Conservation (phyloP, 2,888 invertebrate species). For the Julus scandinavius region DNA sequence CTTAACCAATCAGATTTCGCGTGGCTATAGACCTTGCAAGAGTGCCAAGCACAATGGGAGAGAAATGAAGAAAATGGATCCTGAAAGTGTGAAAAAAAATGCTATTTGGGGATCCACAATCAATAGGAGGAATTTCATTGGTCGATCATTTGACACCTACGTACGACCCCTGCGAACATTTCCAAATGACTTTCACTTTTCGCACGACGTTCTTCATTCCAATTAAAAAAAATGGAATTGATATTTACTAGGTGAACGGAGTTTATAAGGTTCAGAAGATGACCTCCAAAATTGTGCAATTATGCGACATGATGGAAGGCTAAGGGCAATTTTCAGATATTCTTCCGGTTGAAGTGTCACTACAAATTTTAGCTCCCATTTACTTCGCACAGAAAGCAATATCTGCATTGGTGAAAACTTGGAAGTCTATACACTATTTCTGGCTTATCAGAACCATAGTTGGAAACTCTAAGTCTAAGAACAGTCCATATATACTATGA, state of each 20-base stretch:
- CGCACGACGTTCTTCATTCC: neutral
- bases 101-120: neutral
- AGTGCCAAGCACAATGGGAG: neutral
- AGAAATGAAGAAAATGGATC: neutral
- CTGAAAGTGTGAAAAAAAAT: neutral
- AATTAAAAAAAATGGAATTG: neutral
- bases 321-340: too few species aligned
- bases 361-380: too few species aligned
- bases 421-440: too few species aligned
- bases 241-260: too few species aligned
- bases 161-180: neutral
- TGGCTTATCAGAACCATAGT: too few species aligned
- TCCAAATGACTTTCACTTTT: conserved; percentile 1
- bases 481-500: too few species aligned
- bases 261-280: neutral
- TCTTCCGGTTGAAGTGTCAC: too few species aligned
- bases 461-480: too few species aligned
- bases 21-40: neutral
- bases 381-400: too few species aligned
- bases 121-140: neutral
- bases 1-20: neutral
- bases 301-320: neutral
- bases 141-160: neutral
- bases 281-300: neutral
- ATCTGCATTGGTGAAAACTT: too few species aligned